Conservation (phyloP, 2,888 invertebrate genomes). For the Lochmaea crataegi region DNA sequence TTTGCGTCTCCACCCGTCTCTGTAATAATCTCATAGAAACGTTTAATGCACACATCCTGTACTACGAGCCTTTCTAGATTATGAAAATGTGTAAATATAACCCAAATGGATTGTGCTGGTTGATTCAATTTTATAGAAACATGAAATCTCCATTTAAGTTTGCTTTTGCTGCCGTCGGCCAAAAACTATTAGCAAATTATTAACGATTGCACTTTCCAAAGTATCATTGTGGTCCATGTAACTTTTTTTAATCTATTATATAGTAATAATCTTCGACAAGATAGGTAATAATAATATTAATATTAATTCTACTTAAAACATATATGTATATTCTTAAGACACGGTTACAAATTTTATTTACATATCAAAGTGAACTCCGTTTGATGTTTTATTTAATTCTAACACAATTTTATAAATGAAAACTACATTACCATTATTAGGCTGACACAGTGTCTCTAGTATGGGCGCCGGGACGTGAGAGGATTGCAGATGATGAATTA, state of each 20-base stretch:
- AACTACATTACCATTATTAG: no score
- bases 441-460: no score
- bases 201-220: constrained; percentile 26
- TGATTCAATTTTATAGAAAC: constrained; percentile 35
- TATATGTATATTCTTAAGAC: no score
- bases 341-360: no score
- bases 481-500: no score
- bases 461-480: no score
- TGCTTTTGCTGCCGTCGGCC: constrained; percentile 29
- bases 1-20: not conserved
- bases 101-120: constrained; percentile 33
- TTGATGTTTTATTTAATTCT: no score
- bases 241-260: constrained; percentile 19
- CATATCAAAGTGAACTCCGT: no score
- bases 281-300: not conserved
- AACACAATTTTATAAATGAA: no score
- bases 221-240: constrained; percentile 17
- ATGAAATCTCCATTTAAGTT: constrained; percentile 34
- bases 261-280: not conserved
- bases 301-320: no score
- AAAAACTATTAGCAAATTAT: constrained; percentile 33
- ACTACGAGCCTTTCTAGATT: constrained; percentile 25
- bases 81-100: constrained; percentile 36
- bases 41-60: constrained; percentile 21
- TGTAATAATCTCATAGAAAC: constrained; percentile 17